A percentile compares a stretch with the other conserved stretches of the same genome.
Evolutionary conservation across 2,113 vertebrate genomes (phyloP).

Genomic region (Vombatus ursinus): DNA sequence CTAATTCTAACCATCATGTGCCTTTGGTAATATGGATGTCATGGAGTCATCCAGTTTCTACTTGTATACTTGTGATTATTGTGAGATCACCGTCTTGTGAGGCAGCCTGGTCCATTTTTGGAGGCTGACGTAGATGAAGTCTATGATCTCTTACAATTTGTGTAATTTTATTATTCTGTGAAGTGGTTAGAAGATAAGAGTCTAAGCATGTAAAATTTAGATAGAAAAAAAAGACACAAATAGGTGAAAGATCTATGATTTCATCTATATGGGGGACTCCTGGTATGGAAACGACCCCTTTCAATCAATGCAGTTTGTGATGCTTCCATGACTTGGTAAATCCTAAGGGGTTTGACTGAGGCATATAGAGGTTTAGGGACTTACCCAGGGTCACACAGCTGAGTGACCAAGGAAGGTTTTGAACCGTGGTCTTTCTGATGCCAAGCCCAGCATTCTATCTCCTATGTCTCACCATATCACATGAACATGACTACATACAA

Average conservation of each 20-base stretch:
- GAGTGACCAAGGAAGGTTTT: neutral
- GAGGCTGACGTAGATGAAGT: neutral
- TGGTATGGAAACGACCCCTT: neutral
- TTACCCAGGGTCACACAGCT: neutral
- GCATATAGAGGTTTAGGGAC: neutral
- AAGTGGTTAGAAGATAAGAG: conserved; percentile 58
- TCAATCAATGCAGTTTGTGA: neutral
- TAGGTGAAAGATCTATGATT: neutral
- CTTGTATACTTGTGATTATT: neutral
- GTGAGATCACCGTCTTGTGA: neutral
- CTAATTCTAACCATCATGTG: neutral
- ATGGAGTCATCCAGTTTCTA: neutral
- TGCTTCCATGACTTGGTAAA: neutral
- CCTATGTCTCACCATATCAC: neutral
- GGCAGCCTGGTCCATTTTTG: neutral
- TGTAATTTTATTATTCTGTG: conserved; percentile 31
- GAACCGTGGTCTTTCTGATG: neutral
- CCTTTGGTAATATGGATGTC: neutral
- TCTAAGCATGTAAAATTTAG: neutral
- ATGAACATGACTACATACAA: conserved; percentile 3
- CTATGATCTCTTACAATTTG: neutral
- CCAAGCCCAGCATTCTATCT: neutral
- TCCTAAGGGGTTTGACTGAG: neutral
- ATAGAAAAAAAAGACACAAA: conserved; percentile 5
- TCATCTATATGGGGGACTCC: neutral